Evolutionary conservation across 1,140 invertebrate species (phyloP), one percentile per base, ranked within the genome.

Genomic region (Diorhabda carinulata): DNA sequence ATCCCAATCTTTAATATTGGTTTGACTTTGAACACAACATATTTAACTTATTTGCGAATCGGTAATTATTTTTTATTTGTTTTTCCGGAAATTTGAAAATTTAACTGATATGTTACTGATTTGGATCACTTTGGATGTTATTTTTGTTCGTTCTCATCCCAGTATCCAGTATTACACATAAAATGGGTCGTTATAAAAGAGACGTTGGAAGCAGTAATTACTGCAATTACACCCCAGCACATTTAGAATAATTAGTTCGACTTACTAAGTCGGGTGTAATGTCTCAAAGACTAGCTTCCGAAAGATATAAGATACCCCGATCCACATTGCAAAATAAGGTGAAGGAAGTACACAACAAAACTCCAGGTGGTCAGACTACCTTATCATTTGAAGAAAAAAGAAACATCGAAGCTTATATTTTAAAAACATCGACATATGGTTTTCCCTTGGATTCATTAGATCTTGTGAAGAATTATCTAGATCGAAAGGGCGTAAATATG

Each of bases 251-350:
- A 56, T 6, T n/a, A 1, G 52, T 56, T 7, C 6, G 2, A 56
- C 52, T 7, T 56, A 56, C n/a, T 7, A 56, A n/a, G n/a, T 6
- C 6, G 52, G 52, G 52, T 7, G 6, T 6, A 56, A 56, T 56
- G 52, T 56, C 52, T 56, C 52, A 56, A 56, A 56, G 52, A 56
- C 52, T 7, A 6, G 52, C 2, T 56, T 56, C 52, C 6, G 52
- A 56, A 56, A 56, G 52, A n/a, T 56, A 56, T n/a, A 56, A 56
- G 2, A 56, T 56, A 56, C 52, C 52, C 1, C 6, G 52, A 56
- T 56, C 52, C 52, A 56, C 52, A 56, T 56, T 56, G n/a, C 52
- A 56, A 56, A 56, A 56, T 56, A 56, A 56, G n/a, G 6, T 56
- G 6, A 56, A 56, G 6, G n/a, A 56, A 6, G 52, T 56, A 56